Evolutionary conservation across 2,888 invertebrate species (phyloP).

Genomic region (Andrena haemorrhoa): DNA sequence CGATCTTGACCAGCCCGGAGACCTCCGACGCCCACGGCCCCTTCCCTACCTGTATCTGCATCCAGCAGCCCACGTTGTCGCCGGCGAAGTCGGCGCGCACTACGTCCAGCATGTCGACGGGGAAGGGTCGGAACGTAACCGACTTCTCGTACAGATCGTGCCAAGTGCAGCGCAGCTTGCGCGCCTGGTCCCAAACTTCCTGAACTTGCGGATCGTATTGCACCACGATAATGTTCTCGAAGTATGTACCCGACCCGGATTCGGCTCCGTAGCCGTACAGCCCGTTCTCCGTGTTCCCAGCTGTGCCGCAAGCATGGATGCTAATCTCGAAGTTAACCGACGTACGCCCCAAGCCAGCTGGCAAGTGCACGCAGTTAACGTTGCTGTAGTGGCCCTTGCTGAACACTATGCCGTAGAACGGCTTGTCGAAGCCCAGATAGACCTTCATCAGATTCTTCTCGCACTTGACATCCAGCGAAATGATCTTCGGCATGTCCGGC

Average conservation of each 20-base stretch:
- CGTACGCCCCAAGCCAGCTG: conserved; percentile 94
- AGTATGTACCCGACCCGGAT: conserved; percentile 95
- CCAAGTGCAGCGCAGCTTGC: conserved; percentile 97
- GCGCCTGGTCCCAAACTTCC: conserved; percentile 98
- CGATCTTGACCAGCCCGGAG: conserved; percentile 96
- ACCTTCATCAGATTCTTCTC: conserved; percentile 98
- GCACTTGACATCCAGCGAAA: conserved; percentile 96
- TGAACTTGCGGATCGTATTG: conserved; percentile 96
- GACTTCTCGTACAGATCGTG: conserved; percentile 98
- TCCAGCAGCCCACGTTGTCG: conserved; percentile 98
- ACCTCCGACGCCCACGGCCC: conserved; percentile 98
- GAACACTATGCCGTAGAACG: conserved; percentile 98
- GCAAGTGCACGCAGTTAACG: conserved; percentile 95
- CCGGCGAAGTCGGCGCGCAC: conserved; percentile 98
- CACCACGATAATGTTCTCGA: conserved; percentile 96
- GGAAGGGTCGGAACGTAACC: conserved; percentile 97
- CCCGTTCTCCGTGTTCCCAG: conserved; percentile 96
- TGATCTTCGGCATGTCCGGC: conserved; percentile 97
- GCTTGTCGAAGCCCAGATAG: conserved; percentile 96
- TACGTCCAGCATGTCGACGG: conserved; percentile 97
- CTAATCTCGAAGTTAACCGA: conserved; percentile 96
- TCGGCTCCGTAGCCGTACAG: conserved; percentile 94
- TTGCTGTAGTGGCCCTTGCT: conserved; percentile 98
- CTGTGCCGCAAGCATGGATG: conserved; percentile 96
- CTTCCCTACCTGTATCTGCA: conserved; percentile 98